A percentile compares a stretch with the other conserved stretches of the same genome.
These are phyloP conservation scores for Bradypus variegatus DNA, from an alignment of 2,797 vertebrate genomes.

Conservation along the genomic window DNA sequence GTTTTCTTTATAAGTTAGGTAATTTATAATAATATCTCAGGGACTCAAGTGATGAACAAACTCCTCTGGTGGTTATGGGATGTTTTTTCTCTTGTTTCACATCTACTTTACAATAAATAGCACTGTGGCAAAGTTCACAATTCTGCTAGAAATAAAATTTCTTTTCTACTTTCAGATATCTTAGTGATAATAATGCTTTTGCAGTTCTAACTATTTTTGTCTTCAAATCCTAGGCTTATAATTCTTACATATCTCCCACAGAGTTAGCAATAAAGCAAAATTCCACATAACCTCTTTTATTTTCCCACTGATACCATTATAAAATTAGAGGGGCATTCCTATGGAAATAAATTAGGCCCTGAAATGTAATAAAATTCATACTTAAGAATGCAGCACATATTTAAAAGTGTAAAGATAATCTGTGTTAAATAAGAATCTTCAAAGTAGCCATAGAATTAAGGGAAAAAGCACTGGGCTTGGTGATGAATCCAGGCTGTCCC, in stretches of 20 bases:
- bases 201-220: not conserved
- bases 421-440: slow-evolving; percentile 10
- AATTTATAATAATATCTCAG: not conserved
- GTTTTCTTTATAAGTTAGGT: not conserved
- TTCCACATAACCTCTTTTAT: slow-evolving; percentile 1
- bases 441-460: not conserved
- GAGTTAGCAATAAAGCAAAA: slow-evolving; percentile 32
- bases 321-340: slow-evolving; percentile 45
- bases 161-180: not conserved
- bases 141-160: not conserved
- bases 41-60: not conserved
- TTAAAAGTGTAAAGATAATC: not conserved
- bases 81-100: not conserved
- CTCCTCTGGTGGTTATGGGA: not conserved
- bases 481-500: not conserved
- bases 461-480: not conserved
- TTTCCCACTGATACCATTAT: slow-evolving; percentile 29
- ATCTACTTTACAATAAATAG: not conserved
- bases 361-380: slow-evolving; percentile 28
- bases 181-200: not conserved
- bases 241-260: slow-evolving; percentile 22
- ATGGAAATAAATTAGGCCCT: slow-evolving; percentile 34
- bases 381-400: not conserved
- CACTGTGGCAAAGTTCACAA: not conserved
- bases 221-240: slow-evolving; percentile 4